Evolutionary conservation across 2,797 vertebrate genomes (phyloP).

Genomic region (Pachyuromys duprasi): DNA sequence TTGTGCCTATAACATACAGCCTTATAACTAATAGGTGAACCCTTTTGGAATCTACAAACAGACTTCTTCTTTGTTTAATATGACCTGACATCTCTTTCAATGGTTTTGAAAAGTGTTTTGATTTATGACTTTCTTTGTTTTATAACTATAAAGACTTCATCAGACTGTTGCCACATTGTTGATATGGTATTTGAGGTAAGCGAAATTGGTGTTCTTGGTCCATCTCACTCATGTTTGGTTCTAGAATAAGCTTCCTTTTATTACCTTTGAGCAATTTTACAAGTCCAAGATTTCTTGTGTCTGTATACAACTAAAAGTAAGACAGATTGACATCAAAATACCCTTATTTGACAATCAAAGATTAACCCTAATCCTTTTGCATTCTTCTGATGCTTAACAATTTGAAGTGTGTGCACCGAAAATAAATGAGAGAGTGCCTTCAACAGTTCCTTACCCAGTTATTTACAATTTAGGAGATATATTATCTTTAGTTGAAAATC

Average conservation of each 20-base stretch:
- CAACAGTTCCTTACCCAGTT: not conserved
- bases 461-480: not conserved
- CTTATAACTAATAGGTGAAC: not conserved
- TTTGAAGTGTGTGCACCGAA: too few relatives aligned
- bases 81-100: not conserved
- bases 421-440: not conserved
- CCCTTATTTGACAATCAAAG: not conserved
- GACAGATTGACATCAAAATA: not conserved
- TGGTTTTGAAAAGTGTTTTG: not conserved
- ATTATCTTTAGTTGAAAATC: conserved; percentile 24
- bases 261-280: not conserved
- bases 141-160: not conserved
- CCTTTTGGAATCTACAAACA: not conserved
- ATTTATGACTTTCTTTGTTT: not conserved
- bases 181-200: not conserved
- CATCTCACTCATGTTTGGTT: not conserved
- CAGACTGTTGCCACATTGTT: not conserved
- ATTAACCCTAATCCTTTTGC: not conserved
- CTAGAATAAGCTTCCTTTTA: not conserved
- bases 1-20: not conserved
- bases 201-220: not conserved
- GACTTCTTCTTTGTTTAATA: not conserved
- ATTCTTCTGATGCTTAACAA: not conserved
- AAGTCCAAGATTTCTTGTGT: not conserved
- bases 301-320: not conserved